phyloP scores from a whole-genome alignment of 2,888 invertebrate species.

The Cyclophora punctaria region DNA sequence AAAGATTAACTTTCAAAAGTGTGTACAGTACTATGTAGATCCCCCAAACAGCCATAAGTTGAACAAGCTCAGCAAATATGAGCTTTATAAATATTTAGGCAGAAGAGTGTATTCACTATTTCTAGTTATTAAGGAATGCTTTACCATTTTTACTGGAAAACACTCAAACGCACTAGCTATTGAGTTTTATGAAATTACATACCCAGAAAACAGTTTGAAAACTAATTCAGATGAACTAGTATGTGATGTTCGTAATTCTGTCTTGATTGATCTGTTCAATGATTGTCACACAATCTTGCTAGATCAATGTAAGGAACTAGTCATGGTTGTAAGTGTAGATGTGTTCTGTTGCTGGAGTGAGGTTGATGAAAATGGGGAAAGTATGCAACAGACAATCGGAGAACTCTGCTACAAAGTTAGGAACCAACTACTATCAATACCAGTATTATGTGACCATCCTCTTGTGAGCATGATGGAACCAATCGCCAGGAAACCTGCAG shows the following conservation, averaged over 20 bases:
- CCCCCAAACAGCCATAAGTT: conserved; percentile 48
- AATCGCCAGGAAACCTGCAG: conserved; percentile 48
- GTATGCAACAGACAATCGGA: conserved; percentile 53
- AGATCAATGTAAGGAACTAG: conserved; percentile 44
- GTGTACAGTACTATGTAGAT: conserved; percentile 41
- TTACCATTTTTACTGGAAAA: conserved; percentile 26
- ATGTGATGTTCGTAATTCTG: too few species aligned
- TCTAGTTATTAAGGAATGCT: conserved; percentile 32
- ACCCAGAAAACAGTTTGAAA: conserved; percentile 29
- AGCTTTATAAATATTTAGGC: conserved; percentile 47
- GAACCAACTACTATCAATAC: conserved; percentile 28
- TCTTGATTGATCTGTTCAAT: conserved; percentile 19
- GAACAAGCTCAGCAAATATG: conserved; percentile 36
- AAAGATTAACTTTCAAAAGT: conserved; percentile 40
- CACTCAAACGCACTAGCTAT: conserved; percentile 22
- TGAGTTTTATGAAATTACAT: conserved; percentile 43
- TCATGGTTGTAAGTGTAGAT: conserved; percentile 59
- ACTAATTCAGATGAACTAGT: conserved; percentile 4
- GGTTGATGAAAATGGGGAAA: conserved; percentile 47
- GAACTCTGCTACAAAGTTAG: conserved; percentile 48
- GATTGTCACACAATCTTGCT: conserved; percentile 41
- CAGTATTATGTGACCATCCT: conserved; percentile 39
- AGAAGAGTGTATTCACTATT: conserved; percentile 38
- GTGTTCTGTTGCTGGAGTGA: conserved; percentile 68
- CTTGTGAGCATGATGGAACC: conserved; percentile 48